phyloP scores from a whole-genome alignment of 2,888 invertebrate species.

The Germaria angustata region DNA sequence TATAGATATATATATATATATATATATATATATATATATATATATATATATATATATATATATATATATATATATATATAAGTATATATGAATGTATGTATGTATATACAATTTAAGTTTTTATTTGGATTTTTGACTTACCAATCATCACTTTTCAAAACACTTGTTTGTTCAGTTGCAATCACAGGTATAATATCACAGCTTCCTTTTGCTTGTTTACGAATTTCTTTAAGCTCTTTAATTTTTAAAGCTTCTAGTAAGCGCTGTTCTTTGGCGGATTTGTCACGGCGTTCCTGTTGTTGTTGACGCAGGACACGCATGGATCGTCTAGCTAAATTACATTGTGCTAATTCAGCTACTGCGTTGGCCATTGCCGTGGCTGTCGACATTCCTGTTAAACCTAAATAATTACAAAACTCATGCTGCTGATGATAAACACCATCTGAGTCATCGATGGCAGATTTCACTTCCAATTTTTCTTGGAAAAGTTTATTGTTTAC shows the following conservation, averaged over 20 bases:
- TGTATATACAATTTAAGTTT: too few species aligned
- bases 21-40: too few species aligned
- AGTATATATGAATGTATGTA: too few species aligned
- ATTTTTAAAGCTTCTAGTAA: conserved; percentile 27
- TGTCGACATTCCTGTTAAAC: conserved; percentile 76
- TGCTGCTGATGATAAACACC: conserved; percentile 75
- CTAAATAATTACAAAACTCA: conserved; percentile 79
- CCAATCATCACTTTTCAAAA: conserved; percentile 34
- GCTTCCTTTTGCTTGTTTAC: conserved; percentile 30
- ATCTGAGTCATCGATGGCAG: conserved; percentile 29
- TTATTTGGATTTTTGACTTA: conserved; percentile 8
- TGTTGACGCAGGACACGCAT: conserved; percentile 75
- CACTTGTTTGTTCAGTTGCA: background rate
- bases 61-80: too few species aligned
- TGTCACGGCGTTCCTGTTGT: conserved; percentile 70
- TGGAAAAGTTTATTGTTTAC: background rate
- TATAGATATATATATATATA: too few species aligned
- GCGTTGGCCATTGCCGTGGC: conserved; percentile 76
- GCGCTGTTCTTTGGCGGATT: conserved; percentile 48
- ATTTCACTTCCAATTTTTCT: background rate
- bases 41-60: too few species aligned
- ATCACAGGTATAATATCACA: background rate
- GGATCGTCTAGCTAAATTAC: conserved; percentile 74
- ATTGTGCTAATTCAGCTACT: conserved; percentile 74
- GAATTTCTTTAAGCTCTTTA: conserved; percentile 38